phyloP scores from a whole-genome alignment of 2,113 vertebrate genomes.

The Heterotis niloticus region DNA sequence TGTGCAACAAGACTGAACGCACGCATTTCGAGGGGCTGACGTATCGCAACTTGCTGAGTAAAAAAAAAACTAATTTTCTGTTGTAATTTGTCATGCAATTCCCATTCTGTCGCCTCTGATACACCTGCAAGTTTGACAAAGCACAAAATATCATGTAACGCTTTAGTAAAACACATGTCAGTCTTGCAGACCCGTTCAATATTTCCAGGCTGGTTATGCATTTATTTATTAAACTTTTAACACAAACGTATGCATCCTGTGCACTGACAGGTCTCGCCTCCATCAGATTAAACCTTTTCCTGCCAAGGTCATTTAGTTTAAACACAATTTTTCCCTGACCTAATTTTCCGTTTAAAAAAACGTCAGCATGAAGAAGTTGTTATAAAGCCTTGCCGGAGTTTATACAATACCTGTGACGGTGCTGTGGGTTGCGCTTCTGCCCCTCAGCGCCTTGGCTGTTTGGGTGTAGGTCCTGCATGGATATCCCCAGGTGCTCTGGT shows the following conservation, averaged over 20 bases:
- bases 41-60: neutral
- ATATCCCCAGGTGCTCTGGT: no score
- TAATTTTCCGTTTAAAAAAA: constrained; percentile 56
- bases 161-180: neutral
- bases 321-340: constrained; percentile 71
- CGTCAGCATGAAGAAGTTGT: constrained; percentile 67
- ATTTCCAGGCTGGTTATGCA: neutral
- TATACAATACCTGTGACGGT: constrained; percentile 48
- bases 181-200: no score
- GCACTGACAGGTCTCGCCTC: neutral
- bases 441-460: no score
- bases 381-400: constrained; percentile 67
- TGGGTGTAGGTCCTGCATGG: no score
- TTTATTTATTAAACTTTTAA: neutral
- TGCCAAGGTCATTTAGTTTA: constrained; percentile 65
- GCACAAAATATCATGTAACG: neutral
- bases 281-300: neutral
- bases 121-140: neutral
- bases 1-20: no score
- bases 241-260: neutral
- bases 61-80: no score
- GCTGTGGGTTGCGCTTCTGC: no score
- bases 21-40: no score
- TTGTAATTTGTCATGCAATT: neutral
- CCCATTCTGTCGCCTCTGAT: neutral